Evolutionary conservation across 2,888 invertebrate genomes (phyloP), one percentile per base, ranked within the genome.

Genomic region (Corbicula japonica): DNA sequence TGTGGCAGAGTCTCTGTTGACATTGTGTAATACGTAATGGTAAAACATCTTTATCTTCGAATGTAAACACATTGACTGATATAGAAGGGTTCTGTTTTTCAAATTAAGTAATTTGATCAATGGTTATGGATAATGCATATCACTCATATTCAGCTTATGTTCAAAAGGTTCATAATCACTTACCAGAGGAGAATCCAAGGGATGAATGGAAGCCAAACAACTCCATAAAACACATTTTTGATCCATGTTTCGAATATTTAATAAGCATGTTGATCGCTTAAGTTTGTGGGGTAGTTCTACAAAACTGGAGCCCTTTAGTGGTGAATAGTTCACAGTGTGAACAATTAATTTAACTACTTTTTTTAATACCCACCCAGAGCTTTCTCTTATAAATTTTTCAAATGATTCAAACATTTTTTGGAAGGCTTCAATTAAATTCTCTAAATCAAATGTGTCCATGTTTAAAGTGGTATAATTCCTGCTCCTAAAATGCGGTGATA

Each of bases 21-120:
- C 52, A 32, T 61, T 71, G 65, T 44, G 76, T 71, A 21, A 76
- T 44, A 50, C 44, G 34, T 15, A 71, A 18, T 1, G 71, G 71
- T 15, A 71, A 71, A 6, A 76, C 26, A 26, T 58, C 61, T n/a
- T 54, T 48, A 18, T 71, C 52, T 28, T 76, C 76, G 65, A 41
- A 70, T 1, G 38, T 52, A 38, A 76, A 76, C 0, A 76, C 69
- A 32, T 76, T 69, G 5, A 80, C 38, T 18, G 80, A 76, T 38
- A 80, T 80, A 26, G 26, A 32, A 48, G 54, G 32, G 30, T 80
- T 80, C 35, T 71, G 71, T 61, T 72, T 65, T 54, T 80, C 80
- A 75, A 80, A 75, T 38, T 58, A 63, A 18, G 21, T 28, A 5
- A 80, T 68, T 50, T 72, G 52, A 26, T 65, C n/a, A 1, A 75